Evolutionary conservation across 2,888 invertebrate genomes (phyloP), one percentile per base, ranked within the genome.

Genomic region (Trisateles emortualis): DNA sequence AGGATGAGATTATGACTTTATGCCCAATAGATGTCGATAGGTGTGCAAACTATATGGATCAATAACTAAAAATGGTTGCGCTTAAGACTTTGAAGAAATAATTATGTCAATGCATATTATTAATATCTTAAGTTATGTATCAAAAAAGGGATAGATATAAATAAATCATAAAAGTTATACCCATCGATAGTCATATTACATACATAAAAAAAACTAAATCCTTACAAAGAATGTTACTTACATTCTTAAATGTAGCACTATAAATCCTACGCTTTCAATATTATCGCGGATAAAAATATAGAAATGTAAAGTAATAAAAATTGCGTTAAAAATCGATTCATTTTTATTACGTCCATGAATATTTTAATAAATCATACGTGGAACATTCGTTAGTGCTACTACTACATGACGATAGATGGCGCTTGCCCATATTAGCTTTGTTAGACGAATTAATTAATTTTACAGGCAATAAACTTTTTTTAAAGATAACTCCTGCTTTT

Each of bases 251-350:
- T 32, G 32, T 5, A 32, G 4, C 11, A 32, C 32, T 3, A 32
- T 38, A 38, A 38, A 38, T 17, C n/a, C 10, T 38, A 19, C 8
- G 16, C 35, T 16, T 38, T n/a, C 35, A 19, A n/a, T 22, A 39
- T 22, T 22, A 39, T 39, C 14, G 22, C 14, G 2, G 11, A 10
- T 6, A 9, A n/a, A 38, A 11, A 17, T 44, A 36, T 33, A 32
- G 13, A 38, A 38, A 46, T 46, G 26, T 46, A 29, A 29, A 17
- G 29, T 14, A 46, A 46, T 38, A 46, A 46, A 46, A 46, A 13
- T 3, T 8, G 26, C 26, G 26, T 40, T 39, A 39, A 29, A 39
- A 47, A 47, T 47, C n/a, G 39, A 19, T 47, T 39, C 11, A 39
- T 22, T 30, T 47, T 39, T 46, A 39, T 26, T 0, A 10, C 32